Percentiles rank a stretch among this genome's conserved stretches.
phyloP scores from a whole-genome alignment of 2,797 vertebrate species.

The Microhierax caerulescens region DNA sequence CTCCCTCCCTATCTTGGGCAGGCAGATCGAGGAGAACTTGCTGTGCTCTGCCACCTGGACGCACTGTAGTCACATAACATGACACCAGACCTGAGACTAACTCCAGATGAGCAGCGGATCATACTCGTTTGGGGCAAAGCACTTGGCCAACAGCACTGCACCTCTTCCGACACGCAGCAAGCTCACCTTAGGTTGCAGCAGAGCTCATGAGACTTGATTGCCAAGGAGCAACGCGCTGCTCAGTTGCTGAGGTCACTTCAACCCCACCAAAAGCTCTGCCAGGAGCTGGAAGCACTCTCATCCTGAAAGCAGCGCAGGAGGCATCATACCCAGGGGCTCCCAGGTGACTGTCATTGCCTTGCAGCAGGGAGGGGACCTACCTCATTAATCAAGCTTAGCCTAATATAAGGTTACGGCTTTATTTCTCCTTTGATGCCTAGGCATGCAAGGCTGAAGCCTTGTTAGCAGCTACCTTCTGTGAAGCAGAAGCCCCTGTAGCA shows the following conservation, averaged over 20 bases:
- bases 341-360: background rate
- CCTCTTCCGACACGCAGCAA: background rate
- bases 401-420: background rate
- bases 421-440: background rate
- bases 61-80: background rate
- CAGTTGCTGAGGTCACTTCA: background rate
- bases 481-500: background rate
- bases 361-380: background rate
- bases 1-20: fast-evolving
- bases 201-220: fast-evolving
- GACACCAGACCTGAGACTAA: background rate
- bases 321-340: background rate
- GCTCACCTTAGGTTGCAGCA: background rate
- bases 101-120: background rate
- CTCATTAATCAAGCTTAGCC: background rate
- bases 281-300: background rate
- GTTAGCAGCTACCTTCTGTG: background rate
- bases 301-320: background rate
- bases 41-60: background rate
- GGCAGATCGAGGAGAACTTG: background rate
- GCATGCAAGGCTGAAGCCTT: background rate
- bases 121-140: background rate
- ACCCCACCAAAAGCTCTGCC: background rate
- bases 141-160: background rate
- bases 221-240: background rate